phyloP scores from a whole-genome alignment of 2,113 vertebrate genomes.

The Microtus montanus region DNA sequence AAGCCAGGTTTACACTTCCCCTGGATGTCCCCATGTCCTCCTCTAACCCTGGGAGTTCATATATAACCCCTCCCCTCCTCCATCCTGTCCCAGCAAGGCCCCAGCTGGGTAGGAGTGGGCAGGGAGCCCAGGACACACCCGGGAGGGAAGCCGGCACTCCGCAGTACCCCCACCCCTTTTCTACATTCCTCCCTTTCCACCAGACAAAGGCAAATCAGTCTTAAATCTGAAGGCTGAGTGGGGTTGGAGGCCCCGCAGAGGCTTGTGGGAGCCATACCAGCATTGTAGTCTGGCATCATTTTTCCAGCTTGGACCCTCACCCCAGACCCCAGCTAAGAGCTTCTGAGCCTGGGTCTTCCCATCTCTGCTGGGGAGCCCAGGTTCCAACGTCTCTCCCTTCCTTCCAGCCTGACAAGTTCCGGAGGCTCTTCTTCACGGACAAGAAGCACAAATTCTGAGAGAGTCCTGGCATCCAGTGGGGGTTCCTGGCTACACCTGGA shows the following conservation, averaged over 20 bases:
- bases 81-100: background rate
- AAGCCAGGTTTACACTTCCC: background rate
- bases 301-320: background rate
- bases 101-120: background rate
- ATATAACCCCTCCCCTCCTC: background rate
- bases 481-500: background rate
- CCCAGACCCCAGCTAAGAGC: background rate
- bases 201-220: background rate
- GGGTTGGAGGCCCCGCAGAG: background rate
- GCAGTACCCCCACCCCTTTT: background rate
- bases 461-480: background rate
- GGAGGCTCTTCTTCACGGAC: constrained; percentile 86
- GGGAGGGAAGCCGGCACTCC: background rate
- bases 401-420: constrained; percentile 88
- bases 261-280: background rate
- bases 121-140: background rate
- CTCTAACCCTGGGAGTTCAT: no score
- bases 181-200: background rate
- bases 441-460: constrained; percentile 84
- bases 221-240: background rate
- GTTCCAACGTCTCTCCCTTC: background rate
- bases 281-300: background rate
- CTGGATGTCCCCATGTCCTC: background rate
- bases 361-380: background rate
- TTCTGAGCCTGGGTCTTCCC: background rate